These are phyloP conservation scores for Petrocephalus zakoni DNA, from an alignment of 2,113 vertebrate species.

Conservation along the genomic window DNA sequence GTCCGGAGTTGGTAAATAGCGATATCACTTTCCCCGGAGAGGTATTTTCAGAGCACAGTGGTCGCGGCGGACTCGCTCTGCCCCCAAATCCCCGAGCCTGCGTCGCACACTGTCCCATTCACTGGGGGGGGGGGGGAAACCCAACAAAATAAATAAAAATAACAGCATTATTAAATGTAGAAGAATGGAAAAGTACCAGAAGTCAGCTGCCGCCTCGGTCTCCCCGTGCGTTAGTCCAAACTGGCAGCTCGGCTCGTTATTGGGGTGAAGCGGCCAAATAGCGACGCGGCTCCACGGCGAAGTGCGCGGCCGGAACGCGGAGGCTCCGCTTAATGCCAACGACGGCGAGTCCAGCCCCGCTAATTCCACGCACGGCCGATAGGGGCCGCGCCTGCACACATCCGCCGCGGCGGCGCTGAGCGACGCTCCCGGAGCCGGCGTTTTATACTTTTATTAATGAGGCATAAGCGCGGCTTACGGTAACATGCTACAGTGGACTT, in stretches of 20 bases:
- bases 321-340: constrained; percentile 50
- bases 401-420: not conserved
- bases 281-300: constrained; percentile 36
- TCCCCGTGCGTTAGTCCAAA: constrained; percentile 26
- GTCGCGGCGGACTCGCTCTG: not conserved
- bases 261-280: constrained; percentile 14
- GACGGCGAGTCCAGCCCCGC: constrained; percentile 46
- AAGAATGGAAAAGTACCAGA: constrained; percentile 10
- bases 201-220: constrained; percentile 20
- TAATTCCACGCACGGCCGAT: constrained; percentile 46
- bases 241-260: constrained; percentile 37
- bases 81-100: constrained; percentile 10
- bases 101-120: not conserved
- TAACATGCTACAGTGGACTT: not conserved
- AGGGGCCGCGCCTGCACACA: constrained; percentile 42
- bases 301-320: constrained; percentile 27
- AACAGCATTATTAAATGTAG: not conserved
- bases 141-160: not conserved
- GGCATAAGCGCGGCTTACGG: not conserved
- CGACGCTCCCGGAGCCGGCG: not conserved
- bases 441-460: not conserved
- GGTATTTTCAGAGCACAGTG: constrained; percentile 19
- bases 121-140: not conserved
- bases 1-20: constrained; percentile 15
- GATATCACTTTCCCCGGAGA: constrained; percentile 1